Conservation (phyloP, 2,888 invertebrate genomes). For the Hyalella azteca region DNA sequence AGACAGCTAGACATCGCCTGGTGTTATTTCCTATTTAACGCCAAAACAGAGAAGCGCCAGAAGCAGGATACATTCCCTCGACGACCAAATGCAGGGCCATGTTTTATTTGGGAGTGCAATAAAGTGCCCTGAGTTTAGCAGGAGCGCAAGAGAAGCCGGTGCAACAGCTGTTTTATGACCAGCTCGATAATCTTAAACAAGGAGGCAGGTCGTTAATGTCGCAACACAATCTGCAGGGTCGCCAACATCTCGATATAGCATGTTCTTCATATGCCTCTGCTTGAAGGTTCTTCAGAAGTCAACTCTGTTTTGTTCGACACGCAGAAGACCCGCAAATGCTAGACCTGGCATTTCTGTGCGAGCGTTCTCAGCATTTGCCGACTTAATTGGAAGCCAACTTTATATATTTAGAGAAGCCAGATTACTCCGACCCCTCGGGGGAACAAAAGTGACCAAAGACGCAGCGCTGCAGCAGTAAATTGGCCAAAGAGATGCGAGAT, state of each 20-base stretch:
- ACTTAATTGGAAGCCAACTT: conserved; percentile 10
- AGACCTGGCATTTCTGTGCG: no score
- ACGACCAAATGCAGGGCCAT: conserved; percentile 20
- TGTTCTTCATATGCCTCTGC: conserved; percentile 9
- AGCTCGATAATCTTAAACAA: conserved; percentile 34
- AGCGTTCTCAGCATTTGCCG: conserved; percentile 6
- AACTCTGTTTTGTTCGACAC: conserved; percentile 13
- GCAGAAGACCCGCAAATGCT: no score
- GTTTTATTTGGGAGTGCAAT: conserved; percentile 29
- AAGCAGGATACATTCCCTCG: conserved; percentile 17
- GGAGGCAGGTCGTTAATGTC: conserved; percentile 19
- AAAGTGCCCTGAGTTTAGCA: conserved; percentile 8
- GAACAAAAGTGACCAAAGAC: neutral
- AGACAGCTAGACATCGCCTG: neutral
- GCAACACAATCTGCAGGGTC: conserved; percentile 30
- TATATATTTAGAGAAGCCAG: neutral
- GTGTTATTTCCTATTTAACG: conserved; percentile 23
- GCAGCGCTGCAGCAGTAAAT: neutral
- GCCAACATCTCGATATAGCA: conserved; percentile 34
- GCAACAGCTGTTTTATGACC: conserved; percentile 28
- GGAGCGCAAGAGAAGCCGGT: conserved; percentile 22
- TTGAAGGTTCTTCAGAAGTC: neutral
- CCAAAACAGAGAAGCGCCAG: conserved; percentile 3
- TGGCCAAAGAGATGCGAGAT: neutral
- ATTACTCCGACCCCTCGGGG: neutral